Evolutionary conservation across 2,797 vertebrate genomes (phyloP).

Genomic region (Echeneis naucrates): DNA sequence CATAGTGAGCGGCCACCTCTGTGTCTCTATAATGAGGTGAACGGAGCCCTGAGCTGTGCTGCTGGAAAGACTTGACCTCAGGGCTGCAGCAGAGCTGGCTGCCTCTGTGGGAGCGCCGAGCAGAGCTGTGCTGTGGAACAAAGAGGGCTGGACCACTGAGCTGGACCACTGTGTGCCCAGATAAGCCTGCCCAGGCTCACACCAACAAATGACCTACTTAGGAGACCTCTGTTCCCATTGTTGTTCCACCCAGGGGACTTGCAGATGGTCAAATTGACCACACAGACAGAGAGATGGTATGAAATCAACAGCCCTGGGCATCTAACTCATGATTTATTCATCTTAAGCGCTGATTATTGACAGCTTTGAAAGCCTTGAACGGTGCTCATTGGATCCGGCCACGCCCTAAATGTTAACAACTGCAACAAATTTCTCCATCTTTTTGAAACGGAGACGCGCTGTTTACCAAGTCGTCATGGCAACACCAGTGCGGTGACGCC

Average conservation of each 20-base stretch:
- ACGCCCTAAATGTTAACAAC: slow-evolving; percentile 6
- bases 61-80: slow-evolving; percentile 70
- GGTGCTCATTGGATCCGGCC: not conserved
- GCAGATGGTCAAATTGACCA: slow-evolving; percentile 51
- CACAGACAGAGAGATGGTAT: slow-evolving; percentile 19
- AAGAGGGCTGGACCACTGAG: slow-evolving; percentile 71
- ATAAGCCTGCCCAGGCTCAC: slow-evolving; percentile 72
- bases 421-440: slow-evolving; percentile 19
- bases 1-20: slow-evolving; percentile 33
- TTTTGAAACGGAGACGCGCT: slow-evolving; percentile 44
- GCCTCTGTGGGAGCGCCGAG: slow-evolving; percentile 69
- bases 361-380: not conserved
- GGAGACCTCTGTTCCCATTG: slow-evolving; percentile 62
- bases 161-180: slow-evolving; percentile 72
- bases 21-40: slow-evolving; percentile 30
- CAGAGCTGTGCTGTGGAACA: slow-evolving; percentile 68
- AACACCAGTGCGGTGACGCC: slow-evolving; percentile 65
- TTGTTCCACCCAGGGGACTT: slow-evolving; percentile 48
- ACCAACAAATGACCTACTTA: slow-evolving; percentile 80
- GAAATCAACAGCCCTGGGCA: not conserved
- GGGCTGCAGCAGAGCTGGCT: slow-evolving; percentile 62
- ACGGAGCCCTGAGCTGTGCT: slow-evolving; percentile 39
- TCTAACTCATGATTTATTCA: not conserved
- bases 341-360: not conserved
- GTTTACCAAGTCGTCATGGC: slow-evolving; percentile 76